phyloP scores from a whole-genome alignment of 35 echinoderm and acorn worm species.

The Lytechinus variegatus region DNA sequence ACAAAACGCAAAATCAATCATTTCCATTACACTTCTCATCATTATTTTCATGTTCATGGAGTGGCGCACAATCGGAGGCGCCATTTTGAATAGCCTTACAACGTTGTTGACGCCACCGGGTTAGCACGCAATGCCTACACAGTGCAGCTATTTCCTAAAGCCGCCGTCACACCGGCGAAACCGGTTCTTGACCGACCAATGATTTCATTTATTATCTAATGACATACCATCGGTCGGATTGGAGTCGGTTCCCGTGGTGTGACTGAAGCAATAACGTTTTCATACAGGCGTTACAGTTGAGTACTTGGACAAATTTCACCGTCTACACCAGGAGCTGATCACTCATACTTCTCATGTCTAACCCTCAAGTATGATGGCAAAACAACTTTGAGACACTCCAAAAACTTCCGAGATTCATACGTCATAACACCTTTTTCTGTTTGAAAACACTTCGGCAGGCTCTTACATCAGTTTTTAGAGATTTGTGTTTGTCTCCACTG shows the following conservation, averaged over 20 bases:
- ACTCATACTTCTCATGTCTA: constrained; percentile 17
- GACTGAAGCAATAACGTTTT: too few species aligned
- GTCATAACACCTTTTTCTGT: constrained; percentile 1
- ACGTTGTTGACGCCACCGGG: neutral
- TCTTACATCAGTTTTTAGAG: neutral
- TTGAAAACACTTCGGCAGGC: neutral
- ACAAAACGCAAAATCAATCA: neutral
- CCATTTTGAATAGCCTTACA: neutral
- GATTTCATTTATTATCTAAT: too few species aligned
- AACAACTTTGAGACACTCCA: neutral
- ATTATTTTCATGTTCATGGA: neutral
- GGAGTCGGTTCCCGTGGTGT: too few species aligned
- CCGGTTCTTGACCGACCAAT: too few species aligned
- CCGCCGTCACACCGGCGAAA: too few species aligned
- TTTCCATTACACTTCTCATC: neutral
- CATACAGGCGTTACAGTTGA: neutral
- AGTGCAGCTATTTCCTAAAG: neutral
- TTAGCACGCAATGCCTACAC: neutral
- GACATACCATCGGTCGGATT: too few species aligned
- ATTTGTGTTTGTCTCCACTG: neutral
- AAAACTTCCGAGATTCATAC: neutral
- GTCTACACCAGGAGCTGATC: neutral
- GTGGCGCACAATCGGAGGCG: neutral
- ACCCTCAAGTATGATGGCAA: neutral
- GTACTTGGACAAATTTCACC: neutral